Evolutionary conservation across 2,113 vertebrate genomes (phyloP), one percentile per base, ranked within the genome.

Genomic region (Ariopsis seemanni): DNA sequence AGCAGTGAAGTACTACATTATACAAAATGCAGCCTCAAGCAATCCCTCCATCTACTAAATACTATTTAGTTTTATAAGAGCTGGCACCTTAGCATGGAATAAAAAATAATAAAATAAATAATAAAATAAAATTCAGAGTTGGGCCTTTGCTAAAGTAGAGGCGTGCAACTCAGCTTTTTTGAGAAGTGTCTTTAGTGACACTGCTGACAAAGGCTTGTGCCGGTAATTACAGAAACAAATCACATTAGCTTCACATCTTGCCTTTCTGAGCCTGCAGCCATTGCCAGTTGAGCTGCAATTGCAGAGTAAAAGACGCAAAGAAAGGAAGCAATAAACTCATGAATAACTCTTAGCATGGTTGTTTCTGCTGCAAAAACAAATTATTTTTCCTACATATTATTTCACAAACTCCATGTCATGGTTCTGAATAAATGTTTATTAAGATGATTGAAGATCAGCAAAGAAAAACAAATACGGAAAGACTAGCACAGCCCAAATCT

Each of bases 171-270:
- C 86, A 67, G 20, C 69, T 87, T 75, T 57, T 88, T 78, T 85
- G 63, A 85, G 63, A 85, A 82, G 65, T 30, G 85, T 85, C 60
- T 90, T 88, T 88, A 88, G 87, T 74, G 30, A 57, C 65, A 65
- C 58, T 85, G 79, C 88, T 86, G 88, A 89, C 87, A 88, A 88
- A 91, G 84, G 84, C 67, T 85, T 86, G 85, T 42, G 80, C 91
- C 87, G 86, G 89, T 90, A 89, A 90, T 91, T 91, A 91, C 85
- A 89, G 88, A 90, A 90, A 84, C 85, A 84, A 87, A 91, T 91
- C 89, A 90, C 83, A 89, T 86, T 90, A 88, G 65, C 90, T 82
- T 89, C 91, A 89, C 86, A 85, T 85, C 85, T 85, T 30, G 83
- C 74, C 60, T 90, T 62, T 85, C 84, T 86, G 82, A 88, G 86